These are phyloP conservation scores for Protosalanx chinensis DNA, from an alignment of 2,797 vertebrate genomes.

Conservation along the genomic window DNA sequence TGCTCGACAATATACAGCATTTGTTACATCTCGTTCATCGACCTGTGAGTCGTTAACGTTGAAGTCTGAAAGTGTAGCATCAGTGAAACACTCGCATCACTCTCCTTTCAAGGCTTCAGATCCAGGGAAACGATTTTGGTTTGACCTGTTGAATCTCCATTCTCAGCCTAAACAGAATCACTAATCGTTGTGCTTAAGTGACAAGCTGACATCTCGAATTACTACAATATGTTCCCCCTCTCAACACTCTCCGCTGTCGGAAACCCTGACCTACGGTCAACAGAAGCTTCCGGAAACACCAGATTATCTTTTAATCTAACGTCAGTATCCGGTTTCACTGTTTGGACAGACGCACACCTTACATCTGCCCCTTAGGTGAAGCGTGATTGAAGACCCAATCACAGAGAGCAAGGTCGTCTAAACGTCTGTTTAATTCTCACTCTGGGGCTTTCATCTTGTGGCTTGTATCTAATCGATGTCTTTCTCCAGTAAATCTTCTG, in stretches of 20 bases:
- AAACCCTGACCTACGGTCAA: neutral
- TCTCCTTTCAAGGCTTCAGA: no score
- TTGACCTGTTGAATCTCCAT: no score
- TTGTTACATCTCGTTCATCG: neutral
- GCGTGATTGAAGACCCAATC: constrained; percentile 14
- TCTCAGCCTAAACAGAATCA: no score
- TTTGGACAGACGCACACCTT: constrained; percentile 14
- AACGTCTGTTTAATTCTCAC: constrained; percentile 19
- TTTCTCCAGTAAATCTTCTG: constrained; percentile 33
- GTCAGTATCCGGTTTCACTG: constrained; percentile 20
- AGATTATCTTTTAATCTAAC: constrained; percentile 18
- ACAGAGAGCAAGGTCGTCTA: constrained; percentile 23
- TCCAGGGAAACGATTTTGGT: no score
- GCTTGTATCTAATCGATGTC: constrained; percentile 27
- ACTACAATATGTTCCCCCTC: neutral
- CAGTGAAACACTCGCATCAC: no score
- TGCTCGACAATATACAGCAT: neutral
- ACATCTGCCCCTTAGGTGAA: constrained; percentile 29
- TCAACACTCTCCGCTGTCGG: neutral
- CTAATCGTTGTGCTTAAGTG: neutral
- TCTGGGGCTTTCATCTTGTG: constrained; percentile 1
- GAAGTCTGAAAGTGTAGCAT: neutral
- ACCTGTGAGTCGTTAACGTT: neutral
- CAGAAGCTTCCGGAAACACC: neutral
- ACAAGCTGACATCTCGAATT: neutral